Base-by-base conservation (phyloP, 2,113 vertebrate genomes). In the Myanophis thanlyinensis region DNA sequence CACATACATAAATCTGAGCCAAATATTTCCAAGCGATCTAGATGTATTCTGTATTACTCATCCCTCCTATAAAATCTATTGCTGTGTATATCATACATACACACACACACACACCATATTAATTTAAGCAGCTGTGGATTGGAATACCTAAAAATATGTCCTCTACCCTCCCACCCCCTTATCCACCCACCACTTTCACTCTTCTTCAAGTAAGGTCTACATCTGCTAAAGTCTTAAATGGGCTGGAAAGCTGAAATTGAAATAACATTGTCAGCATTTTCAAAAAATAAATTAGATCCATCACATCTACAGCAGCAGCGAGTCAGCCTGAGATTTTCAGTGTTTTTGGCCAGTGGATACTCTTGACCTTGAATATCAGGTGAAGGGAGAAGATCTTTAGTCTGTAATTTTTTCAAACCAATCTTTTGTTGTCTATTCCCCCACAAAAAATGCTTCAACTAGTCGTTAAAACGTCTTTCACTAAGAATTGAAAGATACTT, bases 11-110 rank as follows among this genome's bases (percentile, higher is more conserved):
- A 53, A 40, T 3, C 0, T 13, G 3, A 2, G 0, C 91, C 89
- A 91, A 85, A 54, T 85, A 48, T 85, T 88, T 91, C 86, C 86
- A 91, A 91, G 67, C 85, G n/a, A 44, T 93, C 67, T 91, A 91
- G 52, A 84, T 91, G 44, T 54, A 15, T 89, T 85, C 44, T 62
- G 47, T 47, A 89, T 93, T 89, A 93, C 52, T 91, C 93, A 89
- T 91, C 47, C 23, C 62, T 91, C 90, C 87, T 93, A 88, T 87
- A 85, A 67, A 85, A 85, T 59, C 46, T 87, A 48, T 90, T n/a
- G 1, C 47, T 18, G 18, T 20, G 62, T 40, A 49, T n/a, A 20
- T 22, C 15, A 35, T n/a, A n/a, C 56, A 27, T 1, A 73, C 88
- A 88, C 4, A 35, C 53, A 54, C 53, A 54, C 22, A 54, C 53